A percentile compares a stretch with the other conserved stretches of the same genome.
Conservation (phyloP, 2,113 vertebrate genomes). For the Microcebus jonahi region DNA sequence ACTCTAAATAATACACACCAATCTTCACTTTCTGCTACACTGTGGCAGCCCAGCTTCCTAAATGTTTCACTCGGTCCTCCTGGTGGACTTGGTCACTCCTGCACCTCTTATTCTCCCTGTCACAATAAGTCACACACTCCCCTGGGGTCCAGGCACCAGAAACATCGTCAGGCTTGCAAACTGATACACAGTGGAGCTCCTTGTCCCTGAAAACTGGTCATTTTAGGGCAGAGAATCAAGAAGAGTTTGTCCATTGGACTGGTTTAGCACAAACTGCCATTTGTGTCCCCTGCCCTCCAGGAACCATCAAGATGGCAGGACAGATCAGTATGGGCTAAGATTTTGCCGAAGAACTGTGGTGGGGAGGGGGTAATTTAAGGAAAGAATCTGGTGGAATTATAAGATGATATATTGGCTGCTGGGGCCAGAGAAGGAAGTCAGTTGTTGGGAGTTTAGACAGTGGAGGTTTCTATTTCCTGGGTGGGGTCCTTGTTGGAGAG, state of each 20-base stretch:
- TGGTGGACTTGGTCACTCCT: not conserved
- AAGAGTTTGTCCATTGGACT: not conserved
- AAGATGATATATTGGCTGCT: not conserved
- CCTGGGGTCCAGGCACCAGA: constrained; percentile 17
- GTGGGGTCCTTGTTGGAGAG: constrained; percentile 90
- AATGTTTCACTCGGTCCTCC: not conserved
- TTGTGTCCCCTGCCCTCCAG: not conserved
- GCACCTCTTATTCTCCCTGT: not conserved
- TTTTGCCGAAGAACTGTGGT: constrained; percentile 22
- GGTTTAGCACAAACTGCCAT: constrained; percentile 15
- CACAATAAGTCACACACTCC: constrained; percentile 9
- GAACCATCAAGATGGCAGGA: not conserved
- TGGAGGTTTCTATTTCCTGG: constrained; percentile 92
- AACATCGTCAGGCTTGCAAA: not conserved
- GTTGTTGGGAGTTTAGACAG: constrained; percentile 84
- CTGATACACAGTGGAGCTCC: not conserved
- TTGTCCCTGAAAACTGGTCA: not conserved
- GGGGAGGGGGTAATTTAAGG: not conserved
- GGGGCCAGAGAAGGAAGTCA: not conserved
- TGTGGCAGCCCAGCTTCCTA: not conserved
- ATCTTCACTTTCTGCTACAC: not conserved
- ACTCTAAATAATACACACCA: not conserved
- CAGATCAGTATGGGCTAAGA: not conserved
- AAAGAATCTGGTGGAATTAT: not conserved
- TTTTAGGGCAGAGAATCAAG: not conserved